Conservation (phyloP, 2,888 invertebrate species). For the Sceliomorpha sp. region DNA sequence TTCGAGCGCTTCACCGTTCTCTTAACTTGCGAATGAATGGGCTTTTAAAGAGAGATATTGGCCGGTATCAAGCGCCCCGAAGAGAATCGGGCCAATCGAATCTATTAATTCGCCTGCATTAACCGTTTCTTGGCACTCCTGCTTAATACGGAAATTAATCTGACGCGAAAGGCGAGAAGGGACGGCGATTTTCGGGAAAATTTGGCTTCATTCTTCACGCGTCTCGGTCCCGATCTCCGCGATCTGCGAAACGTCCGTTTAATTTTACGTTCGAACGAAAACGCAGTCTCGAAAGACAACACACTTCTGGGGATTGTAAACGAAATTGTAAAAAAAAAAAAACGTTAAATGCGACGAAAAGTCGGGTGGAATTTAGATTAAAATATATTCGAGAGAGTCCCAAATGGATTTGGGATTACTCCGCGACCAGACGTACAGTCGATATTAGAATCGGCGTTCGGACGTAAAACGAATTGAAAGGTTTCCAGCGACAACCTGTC, state of each 20-base stretch:
- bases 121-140: conserved; percentile 41
- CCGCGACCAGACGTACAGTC: not conserved
- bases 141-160: conserved; percentile 53
- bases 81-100: conserved; percentile 54
- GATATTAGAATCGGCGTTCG: conserved; percentile 38
- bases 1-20: conserved; percentile 33
- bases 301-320: too few relatives aligned
- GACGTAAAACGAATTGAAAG: conserved; percentile 44
- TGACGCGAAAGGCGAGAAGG: conserved; percentile 26
- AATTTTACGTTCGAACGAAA: not conserved
- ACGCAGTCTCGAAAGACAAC: too few relatives aligned
- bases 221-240: too few relatives aligned
- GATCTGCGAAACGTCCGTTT: too few relatives aligned
- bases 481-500: conserved; percentile 45
- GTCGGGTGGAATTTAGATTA: conserved; percentile 28
- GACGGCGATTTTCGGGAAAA: too few relatives aligned
- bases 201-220: conserved; percentile 16
- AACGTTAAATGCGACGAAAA: conserved; percentile 16
- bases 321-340: too few relatives aligned
- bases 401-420: conserved; percentile 23
- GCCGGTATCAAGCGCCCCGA: conserved; percentile 44
- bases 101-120: conserved; percentile 52
- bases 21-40: conserved; percentile 44
- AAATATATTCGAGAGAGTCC: conserved; percentile 24
- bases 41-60: conserved; percentile 50